Evolutionary conservation across 2,888 invertebrate genomes (phyloP), one percentile per base, ranked within the genome.

Genomic region (Monochamus alternatus): DNA sequence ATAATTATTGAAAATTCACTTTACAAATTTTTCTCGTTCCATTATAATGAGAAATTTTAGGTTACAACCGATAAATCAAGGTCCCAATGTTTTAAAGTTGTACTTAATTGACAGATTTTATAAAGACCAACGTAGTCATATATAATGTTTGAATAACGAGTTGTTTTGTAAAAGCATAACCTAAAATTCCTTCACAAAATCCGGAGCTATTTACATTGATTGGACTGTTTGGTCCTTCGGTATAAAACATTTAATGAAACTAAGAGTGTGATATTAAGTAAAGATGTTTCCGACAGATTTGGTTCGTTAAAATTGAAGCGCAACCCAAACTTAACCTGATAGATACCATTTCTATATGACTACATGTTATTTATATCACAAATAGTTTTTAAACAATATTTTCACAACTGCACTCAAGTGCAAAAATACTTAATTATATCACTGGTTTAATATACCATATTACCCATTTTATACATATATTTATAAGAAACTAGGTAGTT

Each of bases 371-470:
- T 83, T 83, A 85, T 87, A 88, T 88, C 87, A 88, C 88, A 88
- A 87, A 87, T 86, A 85, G 84, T 80, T 83, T 80, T 83, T 84
- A 83, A 86, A 83, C 80, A 85, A 84, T 83, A 83, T 85, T 84
- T 85, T 85, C 85, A 85, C 84, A 86, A 85, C 79, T 85, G 86
- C 86, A 85, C 86, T 78, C 75, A 73, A 77, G 86, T 85, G 86
- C 84, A 86, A 85, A 87, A 88, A 88, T 88, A 87, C 88, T 88
- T 86, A 88, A 87, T 85, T 85, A 88, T 88, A 88, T 88, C 88
- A 88, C 88, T 87, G 86, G 84, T 86, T 84, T 82, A 77, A 75
- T 71, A 52, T 70, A 66, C 60, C 58, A 69, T 76, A 74, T 75
- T 68, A 68, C 74, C 72, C 75, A 74, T 79, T 76, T 77, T 74